Conservation (phyloP, 1,140 invertebrate species). For the Chionoecetes opilio region DNA sequence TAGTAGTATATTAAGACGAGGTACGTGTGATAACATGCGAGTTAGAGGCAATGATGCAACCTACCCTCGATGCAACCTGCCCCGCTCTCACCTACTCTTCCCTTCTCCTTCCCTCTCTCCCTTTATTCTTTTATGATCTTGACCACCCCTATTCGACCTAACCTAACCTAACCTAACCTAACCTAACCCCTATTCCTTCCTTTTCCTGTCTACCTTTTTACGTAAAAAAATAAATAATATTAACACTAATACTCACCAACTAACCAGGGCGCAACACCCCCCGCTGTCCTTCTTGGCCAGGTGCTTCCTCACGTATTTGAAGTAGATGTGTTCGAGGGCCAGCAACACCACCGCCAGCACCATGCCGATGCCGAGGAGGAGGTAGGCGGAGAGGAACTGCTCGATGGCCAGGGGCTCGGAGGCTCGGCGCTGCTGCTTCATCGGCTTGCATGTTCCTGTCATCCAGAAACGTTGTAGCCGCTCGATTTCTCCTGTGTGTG, state of each 20-base stretch:
- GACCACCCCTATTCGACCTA: not conserved
- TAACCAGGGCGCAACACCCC: constrained; percentile 95
- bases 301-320: constrained; percentile 90
- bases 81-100: no score
- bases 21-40: no score
- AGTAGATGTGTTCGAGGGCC: constrained; percentile 95
- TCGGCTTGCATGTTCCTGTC: constrained; percentile 97
- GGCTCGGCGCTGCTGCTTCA: constrained; percentile 86
- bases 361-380: constrained; percentile 96
- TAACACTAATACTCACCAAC: constrained; percentile 89
- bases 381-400: constrained; percentile 98
- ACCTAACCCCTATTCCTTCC: no score
- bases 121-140: no score
- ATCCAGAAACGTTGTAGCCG: constrained; percentile 97
- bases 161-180: constrained; percentile 32
- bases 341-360: constrained; percentile 93
- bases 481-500: constrained; percentile 92
- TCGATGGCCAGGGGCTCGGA: constrained; percentile 95
- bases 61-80: no score
- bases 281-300: constrained; percentile 94
- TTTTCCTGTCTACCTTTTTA: no score
- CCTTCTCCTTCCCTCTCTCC: no score
- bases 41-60: no score
- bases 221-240: not conserved
- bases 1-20: no score